Percentiles rank a stretch among this genome's conserved stretches.
Conservation (phyloP, 2,113 vertebrate genomes). For the Hypomesus transpacificus region DNA sequence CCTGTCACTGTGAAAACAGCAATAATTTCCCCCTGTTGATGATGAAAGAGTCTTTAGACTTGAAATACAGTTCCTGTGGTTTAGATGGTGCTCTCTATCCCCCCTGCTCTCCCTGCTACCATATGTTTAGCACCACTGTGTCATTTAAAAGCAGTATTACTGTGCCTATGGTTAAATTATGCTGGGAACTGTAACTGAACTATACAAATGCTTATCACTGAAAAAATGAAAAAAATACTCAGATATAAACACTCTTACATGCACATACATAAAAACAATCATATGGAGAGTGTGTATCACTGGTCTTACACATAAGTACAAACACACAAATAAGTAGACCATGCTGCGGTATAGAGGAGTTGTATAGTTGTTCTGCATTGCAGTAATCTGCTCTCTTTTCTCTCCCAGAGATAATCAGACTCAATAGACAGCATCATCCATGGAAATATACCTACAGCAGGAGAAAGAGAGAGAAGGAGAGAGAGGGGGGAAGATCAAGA, state of each 20-base stretch:
- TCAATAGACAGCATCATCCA: constrained; percentile 60
- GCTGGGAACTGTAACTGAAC: too few species aligned
- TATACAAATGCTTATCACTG: too few species aligned
- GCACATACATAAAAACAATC: neutral
- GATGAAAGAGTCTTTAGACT: constrained; percentile 72
- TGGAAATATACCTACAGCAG: constrained; percentile 52
- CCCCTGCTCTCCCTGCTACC: constrained; percentile 19
- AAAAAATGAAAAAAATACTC: too few species aligned
- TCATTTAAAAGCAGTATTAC: constrained; percentile 29
- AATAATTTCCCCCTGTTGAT: constrained; percentile 63
- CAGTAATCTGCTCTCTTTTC: constrained; percentile 59
- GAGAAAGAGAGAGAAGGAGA: neutral
- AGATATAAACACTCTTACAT: constrained; percentile 26
- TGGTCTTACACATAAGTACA: constrained; percentile 26
- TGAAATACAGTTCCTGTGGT: constrained; percentile 67
- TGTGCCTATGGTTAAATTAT: constrained; percentile 43
- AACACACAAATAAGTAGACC: constrained; percentile 51
- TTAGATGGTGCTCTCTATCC: constrained; percentile 61
- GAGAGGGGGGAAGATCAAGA: neutral
- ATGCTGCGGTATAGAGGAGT: constrained; percentile 41
- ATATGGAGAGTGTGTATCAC: constrained; percentile 1
- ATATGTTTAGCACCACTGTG: constrained; percentile 28
- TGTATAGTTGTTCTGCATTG: constrained; percentile 66
- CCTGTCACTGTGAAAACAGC: constrained; percentile 66
- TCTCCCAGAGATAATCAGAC: constrained; percentile 59